Base-by-base conservation (phyloP, 1,140 invertebrate species). In the Drosophila kurseongensis region DNA sequence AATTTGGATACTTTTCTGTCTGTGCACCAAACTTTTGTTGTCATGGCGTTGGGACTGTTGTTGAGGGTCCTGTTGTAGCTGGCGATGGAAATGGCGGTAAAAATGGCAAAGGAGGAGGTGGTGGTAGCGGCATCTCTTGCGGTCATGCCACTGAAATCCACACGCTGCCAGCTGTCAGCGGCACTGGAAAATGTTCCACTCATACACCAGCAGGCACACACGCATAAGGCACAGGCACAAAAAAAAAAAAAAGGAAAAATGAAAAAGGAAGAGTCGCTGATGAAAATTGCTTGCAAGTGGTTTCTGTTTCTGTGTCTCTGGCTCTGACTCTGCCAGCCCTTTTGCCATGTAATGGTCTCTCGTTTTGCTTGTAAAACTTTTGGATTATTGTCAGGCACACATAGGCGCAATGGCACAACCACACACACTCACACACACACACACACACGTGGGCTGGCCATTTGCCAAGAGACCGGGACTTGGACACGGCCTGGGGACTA, bases 291-390 rank as follows among this genome's bases (percentile, higher is more conserved):
- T 86, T 86, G 82, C 83, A 86, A 86, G 82, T 86, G 82, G 82
- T 86, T 86, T 88, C 83, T 88, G 83, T 82, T 88, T 82, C 82
- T 83, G 79, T 23, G 60, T 67, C 63, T 76, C 73, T 77, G 62
- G 47, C 45, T 59, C 69, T 65, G 62, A 69, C 74, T 77, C 59
- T 72, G 56, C 69, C 78, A 76, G 62, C 54, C 75, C 65, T 72
- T 71, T 71, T 44, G 58, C 54, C 75, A 71, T 88, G 83, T 89
- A 89, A 89, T 88, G 84, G 77, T 74, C 84, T 76, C 79, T 88
- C 80, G 84, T 88, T 86, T 88, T 89, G 84, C 84, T 89, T 89
- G 84, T 88, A 88, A 88, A 88, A 88, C 84, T 88, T 88, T 89
- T 88, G 84, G 84, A 88, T 88, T 88, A 88, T 88, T 88, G 84